Evolutionary conservation across 1,140 invertebrate species (phyloP).

Genomic region (Conus betulinus): DNA sequence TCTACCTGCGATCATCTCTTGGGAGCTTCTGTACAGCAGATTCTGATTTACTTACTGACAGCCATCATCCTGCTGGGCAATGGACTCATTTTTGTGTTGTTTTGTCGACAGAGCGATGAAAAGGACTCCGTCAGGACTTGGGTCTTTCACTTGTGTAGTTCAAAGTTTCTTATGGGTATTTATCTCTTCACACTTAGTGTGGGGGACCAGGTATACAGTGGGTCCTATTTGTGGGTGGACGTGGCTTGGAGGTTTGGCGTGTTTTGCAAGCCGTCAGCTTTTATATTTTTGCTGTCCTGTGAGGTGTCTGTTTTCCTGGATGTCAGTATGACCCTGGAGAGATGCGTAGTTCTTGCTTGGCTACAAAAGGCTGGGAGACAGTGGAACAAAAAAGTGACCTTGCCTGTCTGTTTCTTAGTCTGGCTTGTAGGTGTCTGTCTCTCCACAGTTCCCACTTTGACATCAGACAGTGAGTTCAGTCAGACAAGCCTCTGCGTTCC

Average conservation of each 20-base stretch:
- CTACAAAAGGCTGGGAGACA: too few relatives aligned
- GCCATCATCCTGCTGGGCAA: constrained; percentile 46
- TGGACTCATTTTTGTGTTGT: constrained; percentile 27
- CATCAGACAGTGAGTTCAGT: constrained; percentile 45
- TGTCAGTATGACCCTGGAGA: constrained; percentile 51
- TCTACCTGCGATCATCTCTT: constrained; percentile 57
- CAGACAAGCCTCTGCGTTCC: constrained; percentile 51
- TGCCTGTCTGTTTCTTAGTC: not conserved
- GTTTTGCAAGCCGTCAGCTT: constrained; percentile 17
- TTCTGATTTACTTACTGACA: constrained; percentile 48
- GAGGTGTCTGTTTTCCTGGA: constrained; percentile 35
- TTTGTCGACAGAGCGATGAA: not conserved
- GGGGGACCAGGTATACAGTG: constrained; percentile 50
- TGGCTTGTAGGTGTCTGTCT: constrained; percentile 32
- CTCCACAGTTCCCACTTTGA: constrained; percentile 14
- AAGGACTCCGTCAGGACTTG: not conserved
- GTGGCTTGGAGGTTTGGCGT: constrained; percentile 22
- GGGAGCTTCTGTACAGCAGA: constrained; percentile 26
- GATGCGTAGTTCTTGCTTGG: not conserved
- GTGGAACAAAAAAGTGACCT: not conserved
- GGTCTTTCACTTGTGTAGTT: constrained; percentile 47
- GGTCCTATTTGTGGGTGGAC: constrained; percentile 39
- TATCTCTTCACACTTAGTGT: constrained; percentile 27
- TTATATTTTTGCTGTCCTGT: constrained; percentile 40
- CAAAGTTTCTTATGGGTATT: constrained; percentile 34